Base-by-base conservation (phyloP, 2,113 vertebrate genomes). In the Anarhynchus alexandrinus region DNA sequence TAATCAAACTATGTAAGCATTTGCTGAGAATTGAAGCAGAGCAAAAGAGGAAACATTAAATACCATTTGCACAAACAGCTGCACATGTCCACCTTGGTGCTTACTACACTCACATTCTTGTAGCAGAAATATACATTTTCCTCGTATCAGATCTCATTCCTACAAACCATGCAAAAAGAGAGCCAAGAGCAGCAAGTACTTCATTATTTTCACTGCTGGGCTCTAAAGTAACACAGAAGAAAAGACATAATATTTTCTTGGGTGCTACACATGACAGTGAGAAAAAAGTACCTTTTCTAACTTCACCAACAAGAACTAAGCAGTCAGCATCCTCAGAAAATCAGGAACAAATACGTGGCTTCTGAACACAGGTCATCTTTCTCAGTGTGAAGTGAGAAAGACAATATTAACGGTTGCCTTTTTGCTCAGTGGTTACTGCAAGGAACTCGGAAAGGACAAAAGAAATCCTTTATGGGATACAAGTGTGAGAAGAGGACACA, bases 1-100 rank as follows among this genome's bases (percentile, higher is more conserved):
- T 98, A 96, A 99, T 98, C 97, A 99, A 98, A 92, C 97, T 99
- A 93, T 98, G 99, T 15, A 99, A 77, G 72, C 98, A 99, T 96
- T 98, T 98, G 96, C 99, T 99, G 96, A 88, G 70, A 90, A 96
- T 69, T n/a, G 96, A 91, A 93, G 92, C 80, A 88, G 61, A 93
- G 32, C 14, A 97, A 30, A 93, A 94, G 61, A 96, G 43, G 91
- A 94, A 94, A 93, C 7, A 76, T 94, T 62, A n/a, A 94, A 62
- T 10, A 47, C 18, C 51, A 52, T 4, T 36, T 77, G 36, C 43
- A 83, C 25, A 40, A 69, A 26, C 40, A 78, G 27, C 9, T 20
- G 5, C 20, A 47, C 22, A 12, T 1, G 4, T 43, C 47, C 36
- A 45, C 51, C 61, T 66, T 58, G 29, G 72, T 86, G 59, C 17